Evolutionary conservation across 2,888 invertebrate genomes (phyloP), one percentile per base, ranked within the genome.

Genomic region (Lasioglossum leucozonium): DNA sequence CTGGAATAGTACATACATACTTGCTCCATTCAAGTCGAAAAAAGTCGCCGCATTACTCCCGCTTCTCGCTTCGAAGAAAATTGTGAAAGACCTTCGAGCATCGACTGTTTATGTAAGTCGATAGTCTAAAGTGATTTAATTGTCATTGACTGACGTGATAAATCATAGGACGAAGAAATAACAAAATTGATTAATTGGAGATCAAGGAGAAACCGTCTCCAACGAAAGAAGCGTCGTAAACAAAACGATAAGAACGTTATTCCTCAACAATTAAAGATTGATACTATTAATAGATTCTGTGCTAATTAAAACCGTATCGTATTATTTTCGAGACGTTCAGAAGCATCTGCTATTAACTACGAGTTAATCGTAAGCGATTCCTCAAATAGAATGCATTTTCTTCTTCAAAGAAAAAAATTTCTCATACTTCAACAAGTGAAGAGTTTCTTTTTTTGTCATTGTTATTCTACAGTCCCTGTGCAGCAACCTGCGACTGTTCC

Each of bases 121-220:
- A 34, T 16, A 18, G 18, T 34, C 16, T 65, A 34, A 65, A 65
- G 65, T 65, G 34, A 34, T 34, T 65, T 34, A 65, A 65, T 65
- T 34, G 65, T 18, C 65, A 30, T 34, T 65, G 34, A 30, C 30
- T 65, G 65, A 65, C 18, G 65, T 34, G 34, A 65, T 34, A 65
- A 65, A 65, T 30, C 65, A 65, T 65, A 34, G 18, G 16, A 65
- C 1, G 34, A 18, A 65, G 65, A 65, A 18, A 30, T 10, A 34
- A 62, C 16, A 62, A 65, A 6, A 65, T 65, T 3, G 34, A 65
- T 65, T 65, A 22, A 65, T 34, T 65, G 18, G 34, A 34, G 65
- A 65, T 65, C 65, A 65, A 65, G 65, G 65, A 65, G 65, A 65
- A 65, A 65, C 8, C 65, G 6, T 34, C 65, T 34, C 10, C 18